Evolutionary conservation across 2,797 vertebrate genomes (phyloP), one percentile per base, ranked within the genome.

Genomic region (Menidia menidia): DNA sequence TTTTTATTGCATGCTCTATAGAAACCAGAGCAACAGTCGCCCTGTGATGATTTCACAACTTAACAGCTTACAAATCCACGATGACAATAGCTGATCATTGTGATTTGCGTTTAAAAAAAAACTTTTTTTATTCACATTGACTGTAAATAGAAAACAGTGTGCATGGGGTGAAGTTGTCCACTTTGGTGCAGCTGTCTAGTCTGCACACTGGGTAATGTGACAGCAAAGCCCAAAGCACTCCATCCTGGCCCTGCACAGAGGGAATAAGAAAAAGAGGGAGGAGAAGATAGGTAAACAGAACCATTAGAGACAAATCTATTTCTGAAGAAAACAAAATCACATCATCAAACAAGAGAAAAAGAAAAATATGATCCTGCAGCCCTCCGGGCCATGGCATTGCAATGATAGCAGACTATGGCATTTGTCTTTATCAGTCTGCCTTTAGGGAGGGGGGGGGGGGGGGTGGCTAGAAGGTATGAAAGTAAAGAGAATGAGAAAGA

Each of bases 221-320:
- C 85, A 78, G 66, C 77, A 65, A 77, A 78, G 76, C 84, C 83
- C 73, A 77, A 64, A 87, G 78, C 81, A 82, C 82, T 92, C 81
- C 69, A 87, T 92, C 85, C 85, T 80, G 71, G 66, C 71, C 74
- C 71, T 67, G 74, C 83, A 89, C 78, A 74, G 68, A 81, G 81
- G 77, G 84, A 87, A 80, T 82, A 78, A 70, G 77, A 71, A 83
- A 83, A 77, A 61, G 77, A 81, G 83, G 85, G 68, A 69, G 79
- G 76, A 76, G 88, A 84, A 87, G 88, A 85, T 88, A 89, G 93
- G 93, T 93, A 94, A 95, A 94, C 92, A 95, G 93, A 94, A 92
- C 92, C 93, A 93, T 95, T 94, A 94, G 89, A 93, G 93, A 94
- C 92, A 94, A 94, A 95, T 94, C 94, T 94, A 93, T 95, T 93